Evolutionary conservation across 2,113 vertebrate genomes (phyloP).

Genomic region (Terrapene triunguis): DNA sequence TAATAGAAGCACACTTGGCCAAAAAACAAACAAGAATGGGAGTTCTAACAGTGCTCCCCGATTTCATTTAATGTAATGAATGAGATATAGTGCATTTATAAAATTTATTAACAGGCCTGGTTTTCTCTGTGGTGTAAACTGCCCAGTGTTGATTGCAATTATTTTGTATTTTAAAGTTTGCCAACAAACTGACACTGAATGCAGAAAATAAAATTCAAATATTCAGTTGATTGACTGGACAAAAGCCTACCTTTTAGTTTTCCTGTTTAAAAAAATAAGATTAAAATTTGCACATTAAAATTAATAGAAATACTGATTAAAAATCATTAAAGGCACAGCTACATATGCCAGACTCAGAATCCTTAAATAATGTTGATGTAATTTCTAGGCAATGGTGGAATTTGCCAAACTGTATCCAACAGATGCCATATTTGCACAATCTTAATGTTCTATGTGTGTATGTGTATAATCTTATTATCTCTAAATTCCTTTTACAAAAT

Average conservation of each 20-base stretch:
- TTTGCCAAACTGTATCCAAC: rapidly evolving
- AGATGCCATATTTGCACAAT: neutral
- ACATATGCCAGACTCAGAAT: neutral
- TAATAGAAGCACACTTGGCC: neutral
- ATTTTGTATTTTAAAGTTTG: neutral
- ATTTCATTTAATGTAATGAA: neutral
- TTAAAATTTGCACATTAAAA: neutral
- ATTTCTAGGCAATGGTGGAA: neutral
- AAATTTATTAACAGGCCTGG: neutral
- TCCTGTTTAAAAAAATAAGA: neutral
- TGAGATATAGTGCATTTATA: neutral
- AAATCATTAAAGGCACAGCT: neutral
- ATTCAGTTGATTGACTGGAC: neutral
- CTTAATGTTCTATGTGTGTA: neutral
- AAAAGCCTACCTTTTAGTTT: neutral
- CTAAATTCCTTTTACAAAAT: neutral
- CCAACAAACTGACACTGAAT: rapidly evolving
- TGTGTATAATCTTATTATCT: neutral
- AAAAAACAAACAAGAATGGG: neutral
- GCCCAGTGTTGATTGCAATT: rapidly evolving
- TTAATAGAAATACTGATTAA: neutral
- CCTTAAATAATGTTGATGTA: neutral
- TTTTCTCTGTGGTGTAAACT: neutral
- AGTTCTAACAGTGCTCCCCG: neutral
- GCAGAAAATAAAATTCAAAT: neutral